phyloP scores from a whole-genome alignment of 2,797 vertebrate genomes.

The Champsocephalus gunnari region DNA sequence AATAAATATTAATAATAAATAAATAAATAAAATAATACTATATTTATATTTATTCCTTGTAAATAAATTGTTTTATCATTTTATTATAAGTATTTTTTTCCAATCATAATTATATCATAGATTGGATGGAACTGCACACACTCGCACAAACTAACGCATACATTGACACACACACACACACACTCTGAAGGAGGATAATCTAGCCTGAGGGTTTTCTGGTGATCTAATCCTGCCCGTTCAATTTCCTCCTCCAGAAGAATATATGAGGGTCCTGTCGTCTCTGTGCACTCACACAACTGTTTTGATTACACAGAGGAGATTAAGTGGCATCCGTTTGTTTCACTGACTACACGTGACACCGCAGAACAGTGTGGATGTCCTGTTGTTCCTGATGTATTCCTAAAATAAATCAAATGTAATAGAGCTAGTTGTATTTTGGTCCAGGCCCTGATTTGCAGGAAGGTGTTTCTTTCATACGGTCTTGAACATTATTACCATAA shows the following conservation, averaged over 20 bases:
- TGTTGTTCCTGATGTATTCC: constrained; percentile 6
- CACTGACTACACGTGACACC: constrained; percentile 5
- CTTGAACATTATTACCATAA: not conserved
- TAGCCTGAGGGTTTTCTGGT: constrained; percentile 47
- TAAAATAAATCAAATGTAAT: constrained; percentile 6
- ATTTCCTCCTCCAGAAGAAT: constrained; percentile 61
- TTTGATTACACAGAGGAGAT: constrained; percentile 30
- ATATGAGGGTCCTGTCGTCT: constrained; percentile 33
- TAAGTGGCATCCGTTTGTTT: constrained; percentile 28
- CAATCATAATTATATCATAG: not conserved
- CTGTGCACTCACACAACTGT: constrained; percentile 23
- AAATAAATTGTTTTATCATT: no score
- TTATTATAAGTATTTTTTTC: no score
- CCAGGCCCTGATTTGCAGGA: not conserved
- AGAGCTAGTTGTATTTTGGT: constrained; percentile 12
- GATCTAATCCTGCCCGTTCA: constrained; percentile 60
- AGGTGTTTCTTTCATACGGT: not conserved
- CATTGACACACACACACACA: not conserved
- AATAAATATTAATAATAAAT: no score
- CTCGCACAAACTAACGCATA: not conserved
- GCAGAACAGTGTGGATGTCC: not conserved
- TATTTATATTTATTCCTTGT: no score
- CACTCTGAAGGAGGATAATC: constrained; percentile 41
- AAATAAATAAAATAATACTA: no score
- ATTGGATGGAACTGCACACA: not conserved